Conservation (phyloP, 2,888 invertebrate genomes). For the Danaus chrysippus region DNA sequence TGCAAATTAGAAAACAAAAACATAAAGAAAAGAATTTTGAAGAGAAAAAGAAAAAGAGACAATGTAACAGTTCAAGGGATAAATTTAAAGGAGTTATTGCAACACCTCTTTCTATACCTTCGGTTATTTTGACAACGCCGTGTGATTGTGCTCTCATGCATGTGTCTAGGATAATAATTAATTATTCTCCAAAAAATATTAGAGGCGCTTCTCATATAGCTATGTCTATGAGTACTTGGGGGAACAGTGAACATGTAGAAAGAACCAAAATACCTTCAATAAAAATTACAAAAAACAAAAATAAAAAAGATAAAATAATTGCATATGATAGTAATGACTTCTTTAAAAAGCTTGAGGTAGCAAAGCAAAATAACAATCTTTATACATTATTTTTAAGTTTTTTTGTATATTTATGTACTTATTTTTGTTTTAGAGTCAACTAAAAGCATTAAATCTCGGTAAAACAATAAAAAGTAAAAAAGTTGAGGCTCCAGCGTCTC, state of each 20-base stretch:
- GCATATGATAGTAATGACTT: slow-evolving; percentile 58
- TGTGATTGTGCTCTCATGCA: slow-evolving; percentile 65
- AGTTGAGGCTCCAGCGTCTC: slow-evolving; percentile 50
- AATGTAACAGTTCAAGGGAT: slow-evolving; percentile 49
- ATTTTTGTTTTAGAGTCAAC: slow-evolving; percentile 55
- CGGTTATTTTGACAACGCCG: slow-evolving; percentile 40
- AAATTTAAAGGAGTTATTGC: slow-evolving; percentile 47
- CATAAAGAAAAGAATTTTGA: slow-evolving; percentile 41
- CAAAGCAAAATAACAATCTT: no score
- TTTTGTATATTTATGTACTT: neutral
- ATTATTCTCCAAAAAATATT: slow-evolving; percentile 55
- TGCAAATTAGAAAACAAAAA: slow-evolving; percentile 52
- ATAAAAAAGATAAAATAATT: slow-evolving; percentile 46
- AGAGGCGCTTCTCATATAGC: slow-evolving; percentile 59
- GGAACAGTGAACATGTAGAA: slow-evolving; percentile 54
- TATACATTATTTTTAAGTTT: neutral
- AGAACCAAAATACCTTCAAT: slow-evolving; percentile 58
- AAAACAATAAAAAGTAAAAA: slow-evolving; percentile 58
- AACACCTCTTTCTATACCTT: slow-evolving; percentile 37
- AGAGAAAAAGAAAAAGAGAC: slow-evolving; percentile 44
- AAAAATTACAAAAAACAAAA: slow-evolving; percentile 45
- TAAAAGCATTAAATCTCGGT: slow-evolving; percentile 63
- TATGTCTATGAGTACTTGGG: slow-evolving; percentile 58
- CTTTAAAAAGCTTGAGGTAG: slow-evolving; percentile 70
- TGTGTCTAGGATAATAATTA: slow-evolving; percentile 59